Conservation (phyloP, 2,888 invertebrate genomes). For the Poecilus cupreus region DNA sequence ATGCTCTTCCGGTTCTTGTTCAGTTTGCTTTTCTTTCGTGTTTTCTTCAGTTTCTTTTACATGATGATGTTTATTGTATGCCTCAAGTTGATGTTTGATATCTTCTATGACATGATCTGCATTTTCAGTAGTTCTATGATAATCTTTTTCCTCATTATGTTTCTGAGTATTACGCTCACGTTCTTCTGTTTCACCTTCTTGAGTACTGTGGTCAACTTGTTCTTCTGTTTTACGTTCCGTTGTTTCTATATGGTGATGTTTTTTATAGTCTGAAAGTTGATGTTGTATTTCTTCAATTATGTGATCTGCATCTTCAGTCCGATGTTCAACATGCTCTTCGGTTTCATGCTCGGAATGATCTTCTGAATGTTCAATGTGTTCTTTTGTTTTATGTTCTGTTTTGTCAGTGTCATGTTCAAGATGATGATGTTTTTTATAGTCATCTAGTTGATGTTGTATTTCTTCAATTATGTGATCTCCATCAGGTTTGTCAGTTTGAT, state of each 20-base stretch:
- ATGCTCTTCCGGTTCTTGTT: background rate
- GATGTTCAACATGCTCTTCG: background rate
- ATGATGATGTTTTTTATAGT: background rate
- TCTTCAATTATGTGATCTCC: constrained; percentile 7
- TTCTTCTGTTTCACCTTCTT: background rate
- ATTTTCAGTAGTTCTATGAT: background rate
- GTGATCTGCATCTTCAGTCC: background rate
- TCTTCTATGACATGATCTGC: background rate
- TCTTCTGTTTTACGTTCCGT: background rate
- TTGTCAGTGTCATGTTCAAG: background rate
- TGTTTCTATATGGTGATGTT: background rate
- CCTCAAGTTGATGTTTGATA: background rate
- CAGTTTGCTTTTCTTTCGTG: too few species aligned
- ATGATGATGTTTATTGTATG: background rate
- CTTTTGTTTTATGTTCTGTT: background rate
- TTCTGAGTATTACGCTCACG: too few species aligned
- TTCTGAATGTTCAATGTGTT: constrained; percentile 25
- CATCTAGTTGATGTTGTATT: constrained; percentile 6
- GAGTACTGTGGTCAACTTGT: background rate
- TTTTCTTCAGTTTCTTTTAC: background rate
- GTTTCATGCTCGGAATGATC: background rate
- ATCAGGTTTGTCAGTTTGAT: constrained; percentile 46
- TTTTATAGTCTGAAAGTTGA: constrained; percentile 1
- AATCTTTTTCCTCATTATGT: too few species aligned
- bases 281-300: constrained; percentile 19